Evolutionary conservation across 2,113 vertebrate genomes (phyloP).

Genomic region (Hippocampus barbouri): DNA sequence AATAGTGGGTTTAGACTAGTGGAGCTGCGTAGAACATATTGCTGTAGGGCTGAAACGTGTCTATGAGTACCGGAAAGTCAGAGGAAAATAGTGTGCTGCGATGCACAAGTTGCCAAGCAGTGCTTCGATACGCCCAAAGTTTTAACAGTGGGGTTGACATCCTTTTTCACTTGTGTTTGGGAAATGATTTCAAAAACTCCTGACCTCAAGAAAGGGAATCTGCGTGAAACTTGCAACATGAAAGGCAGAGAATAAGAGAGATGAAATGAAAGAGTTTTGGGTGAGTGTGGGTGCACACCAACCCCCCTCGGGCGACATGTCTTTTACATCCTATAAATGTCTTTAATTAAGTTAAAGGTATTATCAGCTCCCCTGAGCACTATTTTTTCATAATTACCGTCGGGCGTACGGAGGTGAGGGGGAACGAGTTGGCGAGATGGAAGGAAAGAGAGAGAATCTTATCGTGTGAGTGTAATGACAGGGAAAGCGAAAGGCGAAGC

Average conservation of each 20-base stretch:
- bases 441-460: constrained; percentile 44
- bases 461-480: constrained; percentile 62
- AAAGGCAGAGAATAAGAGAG: constrained; percentile 48
- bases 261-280: constrained; percentile 53
- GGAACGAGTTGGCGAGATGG: constrained; percentile 26
- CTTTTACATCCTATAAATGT: constrained; percentile 72
- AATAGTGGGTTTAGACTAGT: no score
- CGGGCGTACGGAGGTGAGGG: constrained; percentile 56
- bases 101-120: not conserved
- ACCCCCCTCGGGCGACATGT: constrained; percentile 64
- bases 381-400: constrained; percentile 73
- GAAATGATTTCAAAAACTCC: not conserved
- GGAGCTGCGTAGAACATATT: no score
- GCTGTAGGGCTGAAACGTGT: no score
- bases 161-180: not conserved
- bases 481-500: constrained; percentile 22
- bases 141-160: no score
- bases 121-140: not conserved
- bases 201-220: constrained; percentile 36
- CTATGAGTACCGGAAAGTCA: no score
- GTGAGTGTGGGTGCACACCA: constrained; percentile 59
- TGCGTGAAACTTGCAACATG: constrained; percentile 42
- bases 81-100: no score
- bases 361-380: constrained; percentile 72
- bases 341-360: constrained; percentile 79